These are phyloP conservation scores for Sorex fumeus DNA, from an alignment of 2,113 vertebrate species.

Conservation along the genomic window DNA sequence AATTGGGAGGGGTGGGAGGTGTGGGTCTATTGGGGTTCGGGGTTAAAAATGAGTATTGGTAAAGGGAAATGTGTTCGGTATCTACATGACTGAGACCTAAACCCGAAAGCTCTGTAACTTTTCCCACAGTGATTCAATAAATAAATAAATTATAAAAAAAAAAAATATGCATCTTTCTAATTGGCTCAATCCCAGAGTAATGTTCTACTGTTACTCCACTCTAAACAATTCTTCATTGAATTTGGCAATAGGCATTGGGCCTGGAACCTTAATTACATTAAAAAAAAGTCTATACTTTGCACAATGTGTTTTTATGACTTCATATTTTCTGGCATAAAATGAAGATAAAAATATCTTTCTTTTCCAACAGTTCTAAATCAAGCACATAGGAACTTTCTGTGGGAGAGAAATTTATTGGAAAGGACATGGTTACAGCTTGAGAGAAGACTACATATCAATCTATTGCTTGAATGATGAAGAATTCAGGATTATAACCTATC, in stretches of 20 bases:
- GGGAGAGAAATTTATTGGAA: conserved; percentile 32
- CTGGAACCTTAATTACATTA: conserved; percentile 57
- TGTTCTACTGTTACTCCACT: conserved; percentile 68
- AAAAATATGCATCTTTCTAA: conserved; percentile 47
- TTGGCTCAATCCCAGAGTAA: conserved; percentile 52
- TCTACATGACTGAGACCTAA: too few species aligned
- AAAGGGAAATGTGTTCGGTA: too few species aligned
- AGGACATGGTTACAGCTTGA: not conserved
- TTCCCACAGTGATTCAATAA: too few species aligned
- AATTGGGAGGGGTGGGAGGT: too few species aligned
- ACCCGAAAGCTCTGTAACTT: too few species aligned
- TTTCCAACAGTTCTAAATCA: conserved; percentile 68
- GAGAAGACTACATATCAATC: not conserved
- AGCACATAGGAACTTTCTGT: conserved; percentile 64
- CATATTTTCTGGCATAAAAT: conserved; percentile 74
- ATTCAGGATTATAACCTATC: conserved; percentile 50
- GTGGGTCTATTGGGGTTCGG: too few species aligned
- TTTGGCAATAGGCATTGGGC: conserved; percentile 71
- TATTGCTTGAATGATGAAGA: conserved; percentile 22
- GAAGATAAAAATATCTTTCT: conserved; percentile 71
- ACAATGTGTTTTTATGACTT: conserved; percentile 72
- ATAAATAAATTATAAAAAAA: too few species aligned
- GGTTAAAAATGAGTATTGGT: too few species aligned
- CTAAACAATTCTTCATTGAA: conserved; percentile 74
- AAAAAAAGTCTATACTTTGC: conserved; percentile 66